Evolutionary conservation across 2,797 vertebrate genomes (phyloP).

Genomic region (Phyllotis vaccarum): DNA sequence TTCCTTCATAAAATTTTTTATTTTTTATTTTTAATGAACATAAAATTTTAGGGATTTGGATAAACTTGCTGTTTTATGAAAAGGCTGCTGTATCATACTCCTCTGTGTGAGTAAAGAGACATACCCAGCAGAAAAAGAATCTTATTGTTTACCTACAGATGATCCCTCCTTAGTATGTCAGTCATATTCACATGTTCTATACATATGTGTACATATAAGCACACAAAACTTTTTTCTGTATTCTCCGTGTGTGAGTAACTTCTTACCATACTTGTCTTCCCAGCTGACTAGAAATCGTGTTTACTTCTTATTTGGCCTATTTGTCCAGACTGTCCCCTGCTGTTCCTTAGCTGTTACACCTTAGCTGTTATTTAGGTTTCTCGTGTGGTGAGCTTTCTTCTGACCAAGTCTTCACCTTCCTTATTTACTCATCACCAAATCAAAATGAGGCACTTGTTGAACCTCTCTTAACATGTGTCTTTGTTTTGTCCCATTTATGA

Average conservation of each 20-base stretch:
- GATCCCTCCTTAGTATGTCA: not conserved
- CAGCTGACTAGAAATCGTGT: conserved; percentile 37
- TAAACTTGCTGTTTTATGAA: conserved; percentile 52
- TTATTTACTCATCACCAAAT: conserved; percentile 23
- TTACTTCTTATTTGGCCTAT: not conserved
- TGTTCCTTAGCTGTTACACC: not conserved
- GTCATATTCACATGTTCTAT: not conserved
- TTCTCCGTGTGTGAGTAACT: not conserved
- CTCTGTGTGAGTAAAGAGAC: conserved; percentile 26
- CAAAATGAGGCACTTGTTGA: conserved; percentile 21
- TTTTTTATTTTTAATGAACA: not conserved
- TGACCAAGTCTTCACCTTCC: conserved; percentile 8
- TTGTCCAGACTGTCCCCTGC: not conserved
- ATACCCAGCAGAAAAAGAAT: conserved; percentile 50
- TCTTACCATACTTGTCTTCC: conserved; percentile 18
- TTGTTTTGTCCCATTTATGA: conserved; percentile 22
- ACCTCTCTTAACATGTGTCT: not conserved
- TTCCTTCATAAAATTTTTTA: not conserved
- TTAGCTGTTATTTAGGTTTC: conserved; percentile 25
- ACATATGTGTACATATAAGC: not conserved
- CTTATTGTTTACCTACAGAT: not conserved
- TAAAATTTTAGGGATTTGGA: conserved; percentile 48
- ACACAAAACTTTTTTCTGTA: not conserved
- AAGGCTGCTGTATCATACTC: conserved; percentile 23
- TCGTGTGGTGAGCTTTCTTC: not conserved